These are phyloP conservation scores for Aphis craccivora DNA, from an alignment of 1,140 invertebrate genomes.

Conservation along the genomic window DNA sequence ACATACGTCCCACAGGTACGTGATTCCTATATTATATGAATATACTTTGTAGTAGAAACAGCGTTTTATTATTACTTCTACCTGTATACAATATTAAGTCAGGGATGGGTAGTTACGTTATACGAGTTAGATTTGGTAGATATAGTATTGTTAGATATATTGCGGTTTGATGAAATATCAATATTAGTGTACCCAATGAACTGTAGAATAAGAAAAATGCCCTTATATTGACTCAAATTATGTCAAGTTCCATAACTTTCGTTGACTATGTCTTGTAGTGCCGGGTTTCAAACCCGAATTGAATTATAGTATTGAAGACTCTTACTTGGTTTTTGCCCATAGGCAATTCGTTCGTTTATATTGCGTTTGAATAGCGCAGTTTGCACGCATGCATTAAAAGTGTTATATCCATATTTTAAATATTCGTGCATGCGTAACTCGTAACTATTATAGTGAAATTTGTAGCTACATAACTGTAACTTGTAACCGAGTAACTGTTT, in stretches of 20 bases:
- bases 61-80: background rate
- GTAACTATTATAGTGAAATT: background rate
- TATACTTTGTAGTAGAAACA: background rate
- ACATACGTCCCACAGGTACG: conserved; percentile 50
- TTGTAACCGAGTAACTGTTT: background rate
- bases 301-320: background rate
- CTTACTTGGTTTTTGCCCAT: background rate
- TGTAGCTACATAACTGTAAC: background rate
- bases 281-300: background rate
- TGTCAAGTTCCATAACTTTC: background rate
- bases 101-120: background rate
- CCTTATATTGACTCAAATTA: background rate
- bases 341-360: background rate
- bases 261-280: background rate
- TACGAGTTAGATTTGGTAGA: background rate
- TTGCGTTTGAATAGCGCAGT: background rate
- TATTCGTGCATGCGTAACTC: background rate
- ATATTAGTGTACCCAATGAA: background rate
- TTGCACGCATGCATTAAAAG: background rate
- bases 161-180: background rate
- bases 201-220: background rate
- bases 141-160: background rate
- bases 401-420: background rate
- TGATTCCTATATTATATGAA: background rate
- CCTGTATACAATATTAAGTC: background rate